Evolutionary conservation across 2,113 vertebrate species (phyloP), one percentile per base, ranked within the genome.

Genomic region (Rhabdornis inornatus): DNA sequence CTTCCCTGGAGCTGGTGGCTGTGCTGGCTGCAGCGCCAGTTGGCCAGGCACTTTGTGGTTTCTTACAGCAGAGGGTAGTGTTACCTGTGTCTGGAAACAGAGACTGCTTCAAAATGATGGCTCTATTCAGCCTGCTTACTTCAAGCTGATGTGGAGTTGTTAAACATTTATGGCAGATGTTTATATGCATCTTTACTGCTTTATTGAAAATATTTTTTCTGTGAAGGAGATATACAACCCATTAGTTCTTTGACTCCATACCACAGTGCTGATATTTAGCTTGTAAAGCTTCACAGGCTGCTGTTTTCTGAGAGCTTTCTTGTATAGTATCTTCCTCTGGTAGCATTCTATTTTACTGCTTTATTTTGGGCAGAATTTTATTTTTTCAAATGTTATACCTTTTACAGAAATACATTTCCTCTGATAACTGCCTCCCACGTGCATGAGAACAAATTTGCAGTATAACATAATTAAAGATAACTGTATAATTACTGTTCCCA

Each of bases 21-120:
- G 65, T 20, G 57, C 42, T 1, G 2, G 15, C 13, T 14, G 37
- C 37, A 31, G n/a, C 0, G 30, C 27, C 0, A 15, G 2, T 25
- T 0, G 0, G 22, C 15, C 52, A 24, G 63, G 74, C 77, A n/a
- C n/a, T 69, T 60, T 1, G 31, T 30, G 53, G 8, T 64, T 76
- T 65, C 49, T 42, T 65, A 30, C 90, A 81, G 92, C 83, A 88
- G 82, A 93, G 93, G 84, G 75, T 80, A 15, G 63, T 37, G 60
- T 85, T 91, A 76, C 68, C 71, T 56, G 50, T 40, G 27, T 33
- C 50, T 56, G 57, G 39, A 52, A 47, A 15, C 14, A 4, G 11
- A 4, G 23, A 6, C 14, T 7, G 23, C 1, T 40, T 56, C 53
- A 47, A 27, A 69, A 40, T 5, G 25, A 44, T 7, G 18, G 11